Base-by-base conservation (phyloP, 2,888 invertebrate genomes). In the Spatulosminthurus flaviceps region DNA sequence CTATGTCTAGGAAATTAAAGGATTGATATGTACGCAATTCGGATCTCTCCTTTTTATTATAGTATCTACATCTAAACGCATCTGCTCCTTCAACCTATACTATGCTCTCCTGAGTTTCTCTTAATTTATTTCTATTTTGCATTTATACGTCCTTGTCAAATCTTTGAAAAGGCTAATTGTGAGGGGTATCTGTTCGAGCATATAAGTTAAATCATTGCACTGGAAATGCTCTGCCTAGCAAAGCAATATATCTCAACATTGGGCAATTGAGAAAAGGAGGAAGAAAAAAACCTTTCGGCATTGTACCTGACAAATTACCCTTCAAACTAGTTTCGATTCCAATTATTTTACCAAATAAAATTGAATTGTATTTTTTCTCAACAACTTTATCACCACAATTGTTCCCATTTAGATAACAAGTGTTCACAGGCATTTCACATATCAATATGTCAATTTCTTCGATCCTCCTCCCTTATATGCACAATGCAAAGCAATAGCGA, bases 81-180 rank as follows among this genome's bases (percentile, higher is more conserved):
- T 51, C 16, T 51, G 4, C 34, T 34, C 34, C 34, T 7, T 9
- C 5, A 34, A 34, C 34, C 9, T 34, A 34, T 9, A 51, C 2
- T 9, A 4, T 9, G 7, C 51, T 9, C n/a, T 51, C 16, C 16
- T 13, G 51, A 51, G 51, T 51, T 51, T 51, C n/a, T 19, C 51
- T 51, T 51, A 51, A 51, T 51, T 51, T 51, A 51, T 51, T 51
- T 51, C 16, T 51, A 51, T 51, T 51, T 51, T 51, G 51, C 51
- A 51, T 51, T 51, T 51, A n/a, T n/a, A 51, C 51, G 51, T 51
- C 51, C 51, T 51, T 51, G 51, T 51, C 51, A 51, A 51, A 51
- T 51, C 34, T 51, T 51, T 51, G 19, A 51, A 51, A 51, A 16
- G 51, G 19, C 51, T 51, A 51, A 51, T 51, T 51, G 51, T 51